These are phyloP conservation scores for Scaptomyza caliginosa DNA, from an alignment of 2,888 invertebrate genomes.

Conservation along the genomic window DNA sequence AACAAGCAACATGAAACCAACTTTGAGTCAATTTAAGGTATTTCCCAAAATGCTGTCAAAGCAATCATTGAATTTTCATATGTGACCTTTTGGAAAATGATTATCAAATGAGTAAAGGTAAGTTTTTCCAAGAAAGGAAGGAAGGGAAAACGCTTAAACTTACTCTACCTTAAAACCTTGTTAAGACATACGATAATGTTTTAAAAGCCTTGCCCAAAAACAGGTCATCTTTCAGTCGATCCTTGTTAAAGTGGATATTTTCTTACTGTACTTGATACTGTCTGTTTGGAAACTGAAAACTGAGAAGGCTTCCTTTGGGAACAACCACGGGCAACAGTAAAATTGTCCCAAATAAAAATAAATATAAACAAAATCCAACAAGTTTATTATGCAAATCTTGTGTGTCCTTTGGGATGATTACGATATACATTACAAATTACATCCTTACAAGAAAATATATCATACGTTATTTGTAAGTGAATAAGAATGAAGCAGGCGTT, in stretches of 20 bases:
- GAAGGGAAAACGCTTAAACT: neutral
- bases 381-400: conserved; percentile 67
- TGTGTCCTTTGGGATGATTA: conserved; percentile 65
- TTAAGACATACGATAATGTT: neutral
- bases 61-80: neutral
- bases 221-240: neutral
- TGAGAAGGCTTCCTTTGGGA: conserved; percentile 55
- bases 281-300: conserved; percentile 31
- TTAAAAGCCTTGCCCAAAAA: neutral
- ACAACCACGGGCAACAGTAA: conserved; percentile 11
- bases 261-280: conserved; percentile 7
- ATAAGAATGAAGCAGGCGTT: neutral
- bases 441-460: conserved; percentile 4
- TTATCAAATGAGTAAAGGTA: neutral
- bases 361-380: too few species aligned
- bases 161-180: neutral
- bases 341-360: neutral
- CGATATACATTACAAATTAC: conserved; percentile 45
- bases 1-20: conserved; percentile 28
- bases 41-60: neutral
- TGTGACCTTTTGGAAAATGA: neutral
- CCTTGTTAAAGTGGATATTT: neutral
- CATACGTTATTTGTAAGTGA: neutral
- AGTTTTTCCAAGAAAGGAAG: neutral
- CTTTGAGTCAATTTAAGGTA: conserved; percentile 15